Evolutionary conservation across 2,888 invertebrate genomes (phyloP), one percentile per base, ranked within the genome.

Genomic region (Cantharis rustica): DNA sequence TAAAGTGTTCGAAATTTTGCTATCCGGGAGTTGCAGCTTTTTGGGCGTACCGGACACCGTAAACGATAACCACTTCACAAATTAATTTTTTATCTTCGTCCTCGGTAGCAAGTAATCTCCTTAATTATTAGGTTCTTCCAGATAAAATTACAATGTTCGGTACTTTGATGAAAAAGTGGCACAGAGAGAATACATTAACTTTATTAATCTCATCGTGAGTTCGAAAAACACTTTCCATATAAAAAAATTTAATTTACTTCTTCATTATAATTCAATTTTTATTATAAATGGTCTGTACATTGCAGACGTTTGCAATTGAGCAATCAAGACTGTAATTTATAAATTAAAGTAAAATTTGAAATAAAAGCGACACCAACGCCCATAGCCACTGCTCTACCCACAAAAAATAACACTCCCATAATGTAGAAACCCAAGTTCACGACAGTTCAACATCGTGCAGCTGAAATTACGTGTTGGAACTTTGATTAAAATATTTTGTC

Each of bases 1-100:
- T 75, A 75, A 78, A 75, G 73, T 77, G 75, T 72, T 75, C 64
- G 75, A 77, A 77, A 77, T 70, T 75, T 75, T 72, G 72, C 61
- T 69, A 68, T 61, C 17, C 16, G 20, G 69, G 31, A 73, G 76
- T 69, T 73, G 73, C 69, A 72, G 75, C 72, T 23, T 26, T 68
- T 26, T 75, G 75, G 71, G 75, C 75, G 75, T 71, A 75, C 75
- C 75, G 75, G 71, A 75, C 75, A 62, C 68, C 68, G 31, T 71
- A 71, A 75, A 75, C 71, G 75, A 62, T 71, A 69, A 26, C 71
- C 75, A 75, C 71, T 75, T 70, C 66, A 68, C 62, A 75, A 71
- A 75, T 75, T 71, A 75, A 71, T 68, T 68, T 75, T 75, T 75
- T 71, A 75, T 75, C 75, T 64, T 75, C 75, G 61, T 64, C 61